These are phyloP conservation scores for Anabacerthia variegaticeps DNA, from an alignment of 2,797 vertebrate genomes.

Conservation along the genomic window DNA sequence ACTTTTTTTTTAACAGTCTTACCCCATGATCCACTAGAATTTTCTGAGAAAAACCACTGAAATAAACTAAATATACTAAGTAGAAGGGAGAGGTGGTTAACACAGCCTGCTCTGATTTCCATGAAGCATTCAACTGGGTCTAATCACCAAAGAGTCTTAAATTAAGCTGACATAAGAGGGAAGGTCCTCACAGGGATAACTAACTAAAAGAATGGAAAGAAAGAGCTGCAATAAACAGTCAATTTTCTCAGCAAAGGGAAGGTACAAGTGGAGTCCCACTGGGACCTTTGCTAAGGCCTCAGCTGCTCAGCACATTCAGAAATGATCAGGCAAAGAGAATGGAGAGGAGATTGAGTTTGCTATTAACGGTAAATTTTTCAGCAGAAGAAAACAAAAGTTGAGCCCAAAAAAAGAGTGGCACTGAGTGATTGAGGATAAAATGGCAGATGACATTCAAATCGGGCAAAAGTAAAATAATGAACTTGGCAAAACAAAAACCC, in stretches of 20 bases:
- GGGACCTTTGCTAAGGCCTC: background rate
- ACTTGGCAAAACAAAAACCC: background rate
- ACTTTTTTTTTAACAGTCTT: background rate
- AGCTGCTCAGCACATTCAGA: background rate
- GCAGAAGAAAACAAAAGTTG: background rate
- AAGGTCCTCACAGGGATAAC: background rate
- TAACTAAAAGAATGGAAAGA: background rate
- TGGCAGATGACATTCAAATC: background rate
- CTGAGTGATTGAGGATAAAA: slow-evolving; percentile 15
- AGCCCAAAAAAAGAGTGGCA: background rate
- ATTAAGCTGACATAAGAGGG: background rate
- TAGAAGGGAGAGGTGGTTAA: background rate
- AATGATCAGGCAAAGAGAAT: background rate
- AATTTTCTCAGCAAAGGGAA: slow-evolving; percentile 7
- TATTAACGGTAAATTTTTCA: background rate
- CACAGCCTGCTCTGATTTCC: background rate
- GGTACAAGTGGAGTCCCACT: background rate
- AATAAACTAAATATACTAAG: background rate
- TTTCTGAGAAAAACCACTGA: background rate
- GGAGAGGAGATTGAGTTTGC: background rate
- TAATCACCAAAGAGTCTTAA: background rate
- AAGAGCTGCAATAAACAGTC: background rate
- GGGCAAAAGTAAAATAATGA: background rate
- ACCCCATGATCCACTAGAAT: background rate
- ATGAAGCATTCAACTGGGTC: background rate